Conservation (phyloP, 2,797 vertebrate genomes). For the Heliangelus exortis region DNA sequence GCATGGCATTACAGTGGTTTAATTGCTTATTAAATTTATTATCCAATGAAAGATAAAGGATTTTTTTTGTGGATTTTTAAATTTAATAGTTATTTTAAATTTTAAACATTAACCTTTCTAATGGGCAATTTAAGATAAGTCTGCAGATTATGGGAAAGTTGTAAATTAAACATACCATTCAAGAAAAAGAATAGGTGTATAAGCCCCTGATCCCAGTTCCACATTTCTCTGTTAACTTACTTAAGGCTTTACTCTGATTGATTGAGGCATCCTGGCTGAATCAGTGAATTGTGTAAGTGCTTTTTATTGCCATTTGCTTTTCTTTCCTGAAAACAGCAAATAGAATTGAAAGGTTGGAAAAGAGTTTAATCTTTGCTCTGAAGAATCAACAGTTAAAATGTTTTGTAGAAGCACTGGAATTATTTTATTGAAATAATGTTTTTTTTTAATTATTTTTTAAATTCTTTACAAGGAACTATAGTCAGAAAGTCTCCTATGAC, state of each 20-base stretch:
- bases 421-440: not conserved
- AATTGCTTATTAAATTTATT: slow-evolving; percentile 62
- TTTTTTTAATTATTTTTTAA: not conserved
- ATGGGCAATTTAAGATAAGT: slow-evolving; percentile 63
- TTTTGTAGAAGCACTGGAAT: slow-evolving; percentile 16
- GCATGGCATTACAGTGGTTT: slow-evolving; percentile 51
- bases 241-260: slow-evolving; percentile 53
- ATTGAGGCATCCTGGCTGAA: slow-evolving; percentile 22
- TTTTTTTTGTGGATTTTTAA: slow-evolving; percentile 65
- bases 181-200: slow-evolving; percentile 27
- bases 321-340: slow-evolving; percentile 2
- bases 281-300: slow-evolving; percentile 20
- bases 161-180: slow-evolving; percentile 70
- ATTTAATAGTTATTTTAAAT: slow-evolving; percentile 54
- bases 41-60: slow-evolving; percentile 54
- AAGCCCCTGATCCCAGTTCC: slow-evolving; percentile 49
- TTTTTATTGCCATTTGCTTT: slow-evolving; percentile 40
- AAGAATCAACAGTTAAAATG: slow-evolving; percentile 29
- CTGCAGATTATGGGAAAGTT: slow-evolving; percentile 68
- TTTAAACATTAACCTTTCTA: slow-evolving; percentile 72
- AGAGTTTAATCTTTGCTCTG: slow-evolving; percentile 28
- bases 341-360: slow-evolving; percentile 11
- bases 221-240: slow-evolving; percentile 43
- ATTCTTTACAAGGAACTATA: not conserved
- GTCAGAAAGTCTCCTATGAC: not conserved